Evolutionary conservation across 2,888 invertebrate genomes (phyloP), one percentile per base, ranked within the genome.

Genomic region (Agrochola lota): DNA sequence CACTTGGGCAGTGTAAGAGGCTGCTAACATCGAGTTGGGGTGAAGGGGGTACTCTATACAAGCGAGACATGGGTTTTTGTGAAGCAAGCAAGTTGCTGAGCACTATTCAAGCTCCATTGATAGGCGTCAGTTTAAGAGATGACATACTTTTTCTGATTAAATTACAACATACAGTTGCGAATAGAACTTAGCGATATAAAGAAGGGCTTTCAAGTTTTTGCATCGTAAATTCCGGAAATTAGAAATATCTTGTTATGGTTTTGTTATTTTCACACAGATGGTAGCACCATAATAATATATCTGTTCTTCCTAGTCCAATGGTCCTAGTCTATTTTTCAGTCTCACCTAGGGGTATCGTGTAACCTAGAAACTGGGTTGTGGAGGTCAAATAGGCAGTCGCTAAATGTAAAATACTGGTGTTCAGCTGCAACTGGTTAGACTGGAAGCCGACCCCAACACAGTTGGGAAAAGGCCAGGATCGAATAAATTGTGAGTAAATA

Each of bases 31-130:
- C 89, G 88, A 87, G 90, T 88, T 87, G 85, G 89, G 89, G 83
- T 79, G 80, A 77, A 83, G 87, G 92, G 92, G 64, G 90, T 87
- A 79, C 94, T 94, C 91, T 87, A 90, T 90, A 92, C 92, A 89
- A 87, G 89, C 90, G 90, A 90, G 85, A 90, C 93, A 92, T 91
- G 92, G 89, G 89, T 90, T 91, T 92, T 92, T 89, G 88, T 89
- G 79, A 78, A 82, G 79, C 79, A 84, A 87, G 90, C 86, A 75
- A 85, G 75, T 77, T 81, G 80, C 89, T 79, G 77, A 90, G 88
- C 49, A 71, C 74, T 75, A 69, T 80, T 78, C 73, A 80, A 80
- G 62, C 55, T 59, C 76, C 46, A 75, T 84, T 83, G 74, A 80
- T 64, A 84, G 71, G 64, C 71, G 69, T 74, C 69, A 52, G 59